Percentiles rank a stretch among this genome's conserved stretches.
Evolutionary conservation across 2,888 invertebrate species (phyloP).

Genomic region (Sminthurides aquaticus): DNA sequence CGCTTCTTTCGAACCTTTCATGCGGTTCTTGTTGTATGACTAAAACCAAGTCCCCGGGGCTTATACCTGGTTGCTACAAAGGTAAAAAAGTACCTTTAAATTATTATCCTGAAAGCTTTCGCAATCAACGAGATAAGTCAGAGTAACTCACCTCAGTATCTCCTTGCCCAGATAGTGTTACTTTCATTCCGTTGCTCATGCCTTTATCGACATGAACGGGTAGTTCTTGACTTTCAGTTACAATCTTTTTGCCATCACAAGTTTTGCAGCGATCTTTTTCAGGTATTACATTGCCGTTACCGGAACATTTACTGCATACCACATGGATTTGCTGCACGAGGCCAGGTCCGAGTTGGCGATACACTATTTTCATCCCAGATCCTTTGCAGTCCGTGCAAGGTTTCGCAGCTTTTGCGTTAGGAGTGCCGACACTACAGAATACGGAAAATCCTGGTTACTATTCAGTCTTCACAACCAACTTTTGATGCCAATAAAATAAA

Average conservation of each 20-base stretch:
- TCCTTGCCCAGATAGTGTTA: conserved; percentile 78
- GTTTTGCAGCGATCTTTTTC: conserved; percentile 74
- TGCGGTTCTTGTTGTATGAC: conserved; percentile 74
- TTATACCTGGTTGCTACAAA: conserved; percentile 61
- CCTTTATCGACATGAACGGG: conserved; percentile 85
- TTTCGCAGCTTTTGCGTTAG: conserved; percentile 53
- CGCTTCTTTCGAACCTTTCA: conserved; percentile 67
- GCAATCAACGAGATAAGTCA: too few species aligned
- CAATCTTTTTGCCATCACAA: conserved; percentile 77
- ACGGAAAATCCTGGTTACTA: not conserved
- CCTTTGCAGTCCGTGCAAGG: conserved; percentile 70
- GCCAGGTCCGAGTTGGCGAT: conserved; percentile 62
- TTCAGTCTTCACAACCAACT: not conserved
- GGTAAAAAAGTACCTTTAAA: not conserved
- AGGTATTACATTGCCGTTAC: conserved; percentile 56
- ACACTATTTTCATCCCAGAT: conserved; percentile 64
- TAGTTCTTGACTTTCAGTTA: conserved; percentile 71
- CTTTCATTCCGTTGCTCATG: conserved; percentile 77
- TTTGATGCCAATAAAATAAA: too few species aligned
- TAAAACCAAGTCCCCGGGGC: conserved; percentile 83
- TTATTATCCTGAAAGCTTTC: too few species aligned
- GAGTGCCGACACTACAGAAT: conserved; percentile 29
- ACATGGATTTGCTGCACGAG: conserved; percentile 56
- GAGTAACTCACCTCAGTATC: conserved; percentile 60
- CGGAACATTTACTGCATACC: conserved; percentile 48